Evolutionary conservation across 2,888 invertebrate species (phyloP).

Genomic region (Tipula confusa): DNA sequence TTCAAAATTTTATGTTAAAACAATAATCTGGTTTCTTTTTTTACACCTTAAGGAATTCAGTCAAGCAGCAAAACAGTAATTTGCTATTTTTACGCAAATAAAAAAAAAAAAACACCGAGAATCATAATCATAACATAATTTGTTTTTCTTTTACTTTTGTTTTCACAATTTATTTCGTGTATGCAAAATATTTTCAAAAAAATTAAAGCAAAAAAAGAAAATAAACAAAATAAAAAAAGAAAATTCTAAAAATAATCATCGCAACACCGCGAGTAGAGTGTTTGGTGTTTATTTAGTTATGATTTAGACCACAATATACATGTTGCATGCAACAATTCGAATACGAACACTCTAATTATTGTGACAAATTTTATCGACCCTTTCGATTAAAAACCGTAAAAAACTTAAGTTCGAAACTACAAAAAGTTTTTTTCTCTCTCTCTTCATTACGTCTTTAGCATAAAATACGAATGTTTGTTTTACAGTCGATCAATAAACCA

Average conservation of each 20-base stretch:
- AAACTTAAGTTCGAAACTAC: not conserved
- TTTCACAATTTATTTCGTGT: slow-evolving; percentile 12
- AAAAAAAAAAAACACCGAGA: not conserved
- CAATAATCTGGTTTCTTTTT: slow-evolving; percentile 25
- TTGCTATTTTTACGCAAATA: slow-evolving; percentile 1
- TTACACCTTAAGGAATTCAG: slow-evolving; percentile 20
- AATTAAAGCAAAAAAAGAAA: not conserved
- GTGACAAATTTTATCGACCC: not conserved
- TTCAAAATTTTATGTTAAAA: not conserved
- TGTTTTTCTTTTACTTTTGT: slow-evolving; percentile 12
- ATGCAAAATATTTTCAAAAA: slow-evolving; percentile 16
- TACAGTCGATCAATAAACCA: slow-evolving; percentile 1
- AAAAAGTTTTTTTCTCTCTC: not conserved
- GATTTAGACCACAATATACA: not conserved
- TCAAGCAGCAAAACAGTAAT: slow-evolving; percentile 25
- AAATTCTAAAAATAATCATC: not conserved
- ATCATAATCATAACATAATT: slow-evolving; percentile 25
- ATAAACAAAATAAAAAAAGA: not conserved
- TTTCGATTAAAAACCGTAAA: not conserved
- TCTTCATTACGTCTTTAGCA: not conserved
- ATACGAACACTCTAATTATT: not conserved
- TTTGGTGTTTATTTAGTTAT: not conserved
- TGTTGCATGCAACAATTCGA: not conserved
- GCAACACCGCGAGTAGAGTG: not conserved
- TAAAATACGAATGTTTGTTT: not conserved